phyloP scores from a whole-genome alignment of 2,888 invertebrate species.

The Cantharis rufa region DNA sequence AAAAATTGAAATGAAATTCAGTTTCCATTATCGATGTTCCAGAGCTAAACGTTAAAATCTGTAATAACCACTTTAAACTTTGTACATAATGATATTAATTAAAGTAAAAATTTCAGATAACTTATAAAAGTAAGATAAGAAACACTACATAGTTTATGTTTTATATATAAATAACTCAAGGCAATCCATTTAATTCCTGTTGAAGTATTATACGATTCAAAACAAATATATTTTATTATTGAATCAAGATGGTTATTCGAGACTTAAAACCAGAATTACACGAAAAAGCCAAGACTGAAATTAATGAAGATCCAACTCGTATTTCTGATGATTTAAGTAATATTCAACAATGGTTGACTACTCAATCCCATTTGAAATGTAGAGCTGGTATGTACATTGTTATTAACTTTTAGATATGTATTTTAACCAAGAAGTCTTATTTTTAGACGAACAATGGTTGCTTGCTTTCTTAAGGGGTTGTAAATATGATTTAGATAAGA shows the following conservation, averaged over 20 bases:
- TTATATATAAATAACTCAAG: no score
- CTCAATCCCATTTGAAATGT: slow-evolving; percentile 62
- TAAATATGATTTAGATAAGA: slow-evolving; percentile 61
- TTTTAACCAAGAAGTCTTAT: neutral
- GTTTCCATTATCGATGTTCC: no score
- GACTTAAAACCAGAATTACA: slow-evolving; percentile 55
- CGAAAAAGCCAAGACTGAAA: slow-evolving; percentile 57
- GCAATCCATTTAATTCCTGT: neutral
- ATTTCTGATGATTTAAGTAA: slow-evolving; percentile 57
- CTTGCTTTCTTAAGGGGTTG: slow-evolving; percentile 60
- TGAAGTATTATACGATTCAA: neutral
- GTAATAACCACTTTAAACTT: no score
- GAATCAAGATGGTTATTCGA: slow-evolving; percentile 5
- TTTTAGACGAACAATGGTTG: slow-evolving; percentile 60
- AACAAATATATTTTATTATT: neutral
- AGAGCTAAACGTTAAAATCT: no score
- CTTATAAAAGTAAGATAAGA: no score
- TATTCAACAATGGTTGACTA: slow-evolving; percentile 62
- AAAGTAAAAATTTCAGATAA: no score
- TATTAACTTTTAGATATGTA: neutral
- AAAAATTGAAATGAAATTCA: no score
- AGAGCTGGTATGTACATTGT: slow-evolving; percentile 59
- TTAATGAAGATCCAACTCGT: slow-evolving; percentile 60
- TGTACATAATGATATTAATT: no score
- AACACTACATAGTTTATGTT: no score